phyloP scores from a whole-genome alignment of 1,140 invertebrate genomes.

The Phymorhynchus buccinoides region DNA sequence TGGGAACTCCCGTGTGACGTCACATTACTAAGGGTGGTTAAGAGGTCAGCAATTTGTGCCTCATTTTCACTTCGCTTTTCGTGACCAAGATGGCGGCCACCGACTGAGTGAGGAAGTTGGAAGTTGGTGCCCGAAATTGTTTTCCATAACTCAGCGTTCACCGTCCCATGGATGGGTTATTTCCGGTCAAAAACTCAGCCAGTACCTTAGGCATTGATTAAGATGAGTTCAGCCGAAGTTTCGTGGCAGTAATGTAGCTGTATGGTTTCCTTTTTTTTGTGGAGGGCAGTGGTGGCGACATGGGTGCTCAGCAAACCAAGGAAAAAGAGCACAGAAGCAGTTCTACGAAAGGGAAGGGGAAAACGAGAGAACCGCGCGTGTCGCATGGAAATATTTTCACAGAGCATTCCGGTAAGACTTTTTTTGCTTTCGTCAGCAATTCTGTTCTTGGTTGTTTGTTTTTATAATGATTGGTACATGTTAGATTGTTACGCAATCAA shows the following conservation, averaged over 20 bases:
- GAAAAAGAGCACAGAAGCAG: slow-evolving; percentile 40
- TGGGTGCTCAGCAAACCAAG: slow-evolving; percentile 59
- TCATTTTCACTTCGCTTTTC: slow-evolving; percentile 42
- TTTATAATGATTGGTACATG: neutral
- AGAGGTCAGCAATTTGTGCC: slow-evolving; percentile 33
- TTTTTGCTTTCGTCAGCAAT: neutral
- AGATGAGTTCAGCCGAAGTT: slow-evolving; percentile 27
- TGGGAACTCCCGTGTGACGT: slow-evolving; percentile 23
- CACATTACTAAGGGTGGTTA: slow-evolving; percentile 22
- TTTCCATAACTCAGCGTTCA: slow-evolving; percentile 9
- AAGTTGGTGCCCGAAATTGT: slow-evolving; percentile 31
- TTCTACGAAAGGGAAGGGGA: slow-evolving; percentile 52
- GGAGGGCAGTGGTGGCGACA: slow-evolving; percentile 40
- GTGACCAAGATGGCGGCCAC: slow-evolving; percentile 58
- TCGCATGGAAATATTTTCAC: slow-evolving; percentile 36
- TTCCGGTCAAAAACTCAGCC: slow-evolving; percentile 1
- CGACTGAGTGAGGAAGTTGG: slow-evolving; percentile 56
- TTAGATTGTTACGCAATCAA: too few relatives aligned
- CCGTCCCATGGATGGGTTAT: slow-evolving; percentile 24
- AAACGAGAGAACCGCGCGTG: slow-evolving; percentile 52
- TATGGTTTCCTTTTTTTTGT: neutral
- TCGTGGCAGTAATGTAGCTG: slow-evolving; percentile 30
- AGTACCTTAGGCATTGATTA: slow-evolving; percentile 43
- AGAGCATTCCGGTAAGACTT: slow-evolving; percentile 48
- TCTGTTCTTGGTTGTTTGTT: neutral